Base-by-base conservation (phyloP, 2,888 invertebrate genomes). In the Diarsia brunnea region DNA sequence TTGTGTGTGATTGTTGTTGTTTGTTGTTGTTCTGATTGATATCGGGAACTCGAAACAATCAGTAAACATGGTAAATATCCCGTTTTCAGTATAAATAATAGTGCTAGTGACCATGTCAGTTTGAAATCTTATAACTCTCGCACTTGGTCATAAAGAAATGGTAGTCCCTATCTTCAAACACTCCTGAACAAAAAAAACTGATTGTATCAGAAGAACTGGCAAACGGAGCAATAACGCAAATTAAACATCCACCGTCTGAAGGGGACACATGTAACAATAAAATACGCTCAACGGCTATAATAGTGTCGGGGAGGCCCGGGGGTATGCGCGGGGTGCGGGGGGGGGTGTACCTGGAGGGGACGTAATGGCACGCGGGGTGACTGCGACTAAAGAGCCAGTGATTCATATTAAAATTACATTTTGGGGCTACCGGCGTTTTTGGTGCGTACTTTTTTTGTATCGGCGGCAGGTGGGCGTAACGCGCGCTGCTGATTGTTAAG, bases 341-440 rank as follows among this genome's bases (percentile, higher is more conserved):
- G 70, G 16, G n/a, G 53, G 63, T 77, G 60, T 31, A 68, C 77
- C 70, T 68, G 79, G 27, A 60, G 77, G 74, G 82, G 55, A 58
- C 72, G 80, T 76, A 79, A 78, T 81, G 73, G 75, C 78, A 78
- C 84, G 89, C 81, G 80, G 71, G 84, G 85, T 85, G 75, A 78
- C 73, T 68, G 78, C 58, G 68, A 70, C 79, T 72, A 77, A 79
- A 82, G 81, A 87, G 77, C 79, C 84, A 87, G 81, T 84, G 86
- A 88, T 86, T 89, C 87, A 76, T 88, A 87, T 88, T 88, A 88
- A 87, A 89, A 87, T 89, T 75, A 88, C 78, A 71, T 74, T 84
- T 78, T 63, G 75, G 81, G 75, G 74, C 74, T 82, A 60, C 69
- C 67, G 65, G 7, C 31, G 49, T 24, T 79, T 74, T 83, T 53